Percentiles rank a stretch among this genome's conserved stretches.
Evolutionary conservation across 2,888 invertebrate genomes (phyloP).

Genomic region (Pteria penguin): DNA sequence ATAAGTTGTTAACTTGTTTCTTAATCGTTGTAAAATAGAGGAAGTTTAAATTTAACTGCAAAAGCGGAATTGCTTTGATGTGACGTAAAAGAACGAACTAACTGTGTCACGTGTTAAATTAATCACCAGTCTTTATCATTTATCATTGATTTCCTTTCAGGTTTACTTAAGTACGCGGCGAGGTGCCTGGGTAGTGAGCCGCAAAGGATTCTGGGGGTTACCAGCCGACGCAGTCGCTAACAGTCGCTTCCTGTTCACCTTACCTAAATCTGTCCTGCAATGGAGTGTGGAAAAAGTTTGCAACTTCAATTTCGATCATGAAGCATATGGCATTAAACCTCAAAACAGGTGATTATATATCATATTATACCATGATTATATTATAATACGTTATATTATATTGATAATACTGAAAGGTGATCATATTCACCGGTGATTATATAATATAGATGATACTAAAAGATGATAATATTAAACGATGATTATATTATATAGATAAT

Average conservation of each 20-base stretch:
- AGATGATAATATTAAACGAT: too few species aligned
- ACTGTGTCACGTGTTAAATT: too few species aligned
- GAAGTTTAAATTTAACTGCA: too few species aligned
- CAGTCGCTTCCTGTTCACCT: constrained; percentile 68
- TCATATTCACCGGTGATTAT: not conserved
- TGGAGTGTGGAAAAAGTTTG: constrained; percentile 75
- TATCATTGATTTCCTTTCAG: constrained; percentile 51
- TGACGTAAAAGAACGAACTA: too few species aligned
- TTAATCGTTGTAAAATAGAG: too few species aligned
- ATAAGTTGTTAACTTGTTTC: too few species aligned
- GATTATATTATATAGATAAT: too few species aligned
- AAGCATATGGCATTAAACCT: constrained; percentile 71
- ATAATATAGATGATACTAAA: too few species aligned
- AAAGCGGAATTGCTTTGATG: too few species aligned
- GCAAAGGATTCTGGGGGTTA: constrained; percentile 79
- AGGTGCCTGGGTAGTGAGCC: constrained; percentile 81
- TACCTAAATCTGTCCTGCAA: constrained; percentile 67
- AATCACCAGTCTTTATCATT: too few species aligned
- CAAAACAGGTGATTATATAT: constrained; percentile 72
- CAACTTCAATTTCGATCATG: constrained; percentile 74
- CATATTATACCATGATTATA: too few species aligned
- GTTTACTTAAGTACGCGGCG: constrained; percentile 81
- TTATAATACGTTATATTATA: too few species aligned
- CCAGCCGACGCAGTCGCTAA: constrained; percentile 79
- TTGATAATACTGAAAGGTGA: not conserved